A percentile compares a stretch with the other conserved stretches of the same genome.
These are phyloP conservation scores for Ylistrum balloti DNA, from an alignment of 1,140 invertebrate species.

Conservation along the genomic window DNA sequence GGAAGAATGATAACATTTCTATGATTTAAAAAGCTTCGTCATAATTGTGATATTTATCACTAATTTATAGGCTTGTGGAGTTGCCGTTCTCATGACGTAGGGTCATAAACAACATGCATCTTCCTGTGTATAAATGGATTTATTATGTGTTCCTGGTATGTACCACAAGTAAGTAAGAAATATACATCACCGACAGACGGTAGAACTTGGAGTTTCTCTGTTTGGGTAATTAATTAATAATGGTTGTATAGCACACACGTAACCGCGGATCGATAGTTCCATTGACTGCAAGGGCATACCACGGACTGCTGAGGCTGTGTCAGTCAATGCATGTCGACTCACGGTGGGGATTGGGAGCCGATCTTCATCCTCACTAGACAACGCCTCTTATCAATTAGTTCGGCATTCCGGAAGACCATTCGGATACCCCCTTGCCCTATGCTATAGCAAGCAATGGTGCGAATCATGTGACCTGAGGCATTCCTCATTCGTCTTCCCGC, in stretches of 20 bases:
- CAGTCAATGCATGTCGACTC: slow-evolving; percentile 1
- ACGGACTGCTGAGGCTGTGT: background rate
- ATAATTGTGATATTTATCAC: background rate
- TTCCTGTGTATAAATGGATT: background rate
- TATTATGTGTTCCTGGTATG: no score
- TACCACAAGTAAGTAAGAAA: no score
- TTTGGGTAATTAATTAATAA: background rate
- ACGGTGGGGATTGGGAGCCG: background rate
- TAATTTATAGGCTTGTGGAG: no score
- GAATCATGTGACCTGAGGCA: slow-evolving; percentile 31
- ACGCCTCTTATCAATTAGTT: background rate
- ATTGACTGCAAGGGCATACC: background rate
- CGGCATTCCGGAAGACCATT: slow-evolving; percentile 2
- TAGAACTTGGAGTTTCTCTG: background rate
- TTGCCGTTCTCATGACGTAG: no score
- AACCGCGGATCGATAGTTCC: background rate
- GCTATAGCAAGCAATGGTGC: background rate
- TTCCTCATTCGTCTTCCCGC: background rate
- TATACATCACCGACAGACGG: background rate
- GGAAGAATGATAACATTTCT: no score
- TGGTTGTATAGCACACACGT: background rate
- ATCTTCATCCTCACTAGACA: background rate
- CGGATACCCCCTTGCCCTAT: background rate
- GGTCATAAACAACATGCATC: no score
- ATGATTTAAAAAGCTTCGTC: background rate